These are phyloP conservation scores for Paradisaea rubra DNA, from an alignment of 2,113 vertebrate species.

Conservation along the genomic window DNA sequence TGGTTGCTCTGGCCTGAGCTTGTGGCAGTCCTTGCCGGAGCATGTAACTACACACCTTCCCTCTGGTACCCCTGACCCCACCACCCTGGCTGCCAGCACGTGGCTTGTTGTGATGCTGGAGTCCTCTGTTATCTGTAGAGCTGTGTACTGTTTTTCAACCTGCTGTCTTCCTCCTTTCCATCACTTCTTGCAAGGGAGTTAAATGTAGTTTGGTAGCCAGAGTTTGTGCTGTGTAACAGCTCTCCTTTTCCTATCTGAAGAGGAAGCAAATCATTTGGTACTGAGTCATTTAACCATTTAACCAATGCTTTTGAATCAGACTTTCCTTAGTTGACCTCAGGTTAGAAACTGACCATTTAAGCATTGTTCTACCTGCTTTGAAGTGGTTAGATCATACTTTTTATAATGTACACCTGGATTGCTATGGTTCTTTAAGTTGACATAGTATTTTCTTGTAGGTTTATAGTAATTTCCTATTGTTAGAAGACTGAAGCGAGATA, in stretches of 20 bases:
- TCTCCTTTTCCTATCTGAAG: background rate
- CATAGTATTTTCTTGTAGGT: background rate
- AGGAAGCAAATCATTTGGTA: accelerated
- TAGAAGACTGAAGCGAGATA: background rate
- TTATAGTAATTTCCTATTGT: background rate
- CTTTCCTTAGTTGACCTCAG: background rate
- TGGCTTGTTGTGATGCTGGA: background rate
- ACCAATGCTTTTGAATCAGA: background rate
- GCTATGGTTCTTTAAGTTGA: background rate
- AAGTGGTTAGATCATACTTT: background rate
- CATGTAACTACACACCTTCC: background rate
- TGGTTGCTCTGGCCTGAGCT: background rate
- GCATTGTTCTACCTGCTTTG: background rate
- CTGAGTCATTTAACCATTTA: background rate
- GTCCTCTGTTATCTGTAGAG: background rate
- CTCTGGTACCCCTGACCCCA: background rate
- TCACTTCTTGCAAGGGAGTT: background rate
- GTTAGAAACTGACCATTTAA: background rate
- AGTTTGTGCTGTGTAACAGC: background rate
- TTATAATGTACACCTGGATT: background rate
- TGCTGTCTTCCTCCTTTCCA: background rate
- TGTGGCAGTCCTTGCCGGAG: background rate
- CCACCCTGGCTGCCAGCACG: accelerated
- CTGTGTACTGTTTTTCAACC: background rate
- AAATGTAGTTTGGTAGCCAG: background rate